Conservation (phyloP, 2,797 vertebrate species). For the Rachycentron canadum region DNA sequence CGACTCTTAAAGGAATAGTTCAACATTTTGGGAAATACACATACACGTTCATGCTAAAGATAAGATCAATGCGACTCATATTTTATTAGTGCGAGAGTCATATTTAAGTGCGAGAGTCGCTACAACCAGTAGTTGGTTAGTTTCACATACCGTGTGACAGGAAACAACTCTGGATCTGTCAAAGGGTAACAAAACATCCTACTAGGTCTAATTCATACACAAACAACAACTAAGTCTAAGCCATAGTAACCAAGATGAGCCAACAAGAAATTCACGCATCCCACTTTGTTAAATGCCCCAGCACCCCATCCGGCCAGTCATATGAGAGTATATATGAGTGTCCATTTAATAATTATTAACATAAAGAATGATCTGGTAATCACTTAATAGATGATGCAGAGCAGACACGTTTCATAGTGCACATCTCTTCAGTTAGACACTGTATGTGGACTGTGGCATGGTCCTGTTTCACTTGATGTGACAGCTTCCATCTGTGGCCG, state of each 20-base stretch:
- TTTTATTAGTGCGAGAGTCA: too few relatives aligned
- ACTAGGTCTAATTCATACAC: background rate
- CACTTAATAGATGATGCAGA: background rate
- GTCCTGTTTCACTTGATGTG: constrained; percentile 23
- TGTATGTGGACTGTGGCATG: background rate
- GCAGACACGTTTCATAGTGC: background rate
- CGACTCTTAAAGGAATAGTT: background rate
- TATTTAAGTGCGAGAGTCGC: too few relatives aligned
- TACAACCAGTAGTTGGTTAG: background rate
- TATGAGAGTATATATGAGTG: background rate
- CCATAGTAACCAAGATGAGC: background rate
- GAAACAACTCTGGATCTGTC: background rate
- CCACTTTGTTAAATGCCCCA: background rate
- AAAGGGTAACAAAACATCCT: background rate
- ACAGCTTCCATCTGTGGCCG: constrained; percentile 43
- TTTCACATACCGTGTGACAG: background rate
- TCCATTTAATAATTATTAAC: background rate
- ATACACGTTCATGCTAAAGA: too few relatives aligned
- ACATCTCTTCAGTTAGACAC: background rate
- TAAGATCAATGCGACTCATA: too few relatives aligned
- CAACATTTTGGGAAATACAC: background rate
- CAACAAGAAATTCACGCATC: background rate
- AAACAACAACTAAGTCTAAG: background rate
- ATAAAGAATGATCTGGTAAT: background rate
- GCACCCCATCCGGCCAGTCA: background rate